A percentile compares a stretch with the other conserved stretches of the same genome.
Conservation (phyloP, 2,797 vertebrate species). For the Mormyrops attenuatus region DNA sequence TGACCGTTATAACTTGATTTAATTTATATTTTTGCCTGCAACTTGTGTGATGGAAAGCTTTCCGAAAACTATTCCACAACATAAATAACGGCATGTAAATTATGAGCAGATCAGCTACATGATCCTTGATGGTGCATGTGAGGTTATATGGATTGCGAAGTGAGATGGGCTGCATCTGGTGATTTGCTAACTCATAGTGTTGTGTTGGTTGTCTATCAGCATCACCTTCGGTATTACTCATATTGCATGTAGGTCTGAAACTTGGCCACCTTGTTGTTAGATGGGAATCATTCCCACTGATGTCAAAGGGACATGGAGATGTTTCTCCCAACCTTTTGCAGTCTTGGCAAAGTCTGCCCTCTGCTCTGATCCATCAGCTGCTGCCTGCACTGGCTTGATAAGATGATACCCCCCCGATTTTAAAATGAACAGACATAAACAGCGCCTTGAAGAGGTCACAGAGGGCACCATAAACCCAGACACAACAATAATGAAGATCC, state of each 20-base stretch:
- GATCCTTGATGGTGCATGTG: background rate
- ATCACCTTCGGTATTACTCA: background rate
- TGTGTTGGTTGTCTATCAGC: background rate
- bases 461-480: background rate
- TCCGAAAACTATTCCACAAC: background rate
- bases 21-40: background rate
- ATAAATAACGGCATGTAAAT: background rate
- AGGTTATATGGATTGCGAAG: background rate
- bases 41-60: background rate
- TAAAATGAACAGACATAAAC: background rate
- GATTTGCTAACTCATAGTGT: background rate
- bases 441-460: background rate
- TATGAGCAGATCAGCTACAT: background rate
- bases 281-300: background rate
- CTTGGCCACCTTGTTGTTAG: background rate
- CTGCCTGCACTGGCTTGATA: constrained; percentile 20
- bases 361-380: background rate
- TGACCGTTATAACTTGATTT: background rate
- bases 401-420: background rate
- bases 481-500: background rate
- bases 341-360: background rate
- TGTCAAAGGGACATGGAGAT: background rate
- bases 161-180: background rate
- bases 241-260: background rate
- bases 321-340: background rate